Base-by-base conservation (phyloP, 1,140 invertebrate genomes). In the Nomia melanderi region DNA sequence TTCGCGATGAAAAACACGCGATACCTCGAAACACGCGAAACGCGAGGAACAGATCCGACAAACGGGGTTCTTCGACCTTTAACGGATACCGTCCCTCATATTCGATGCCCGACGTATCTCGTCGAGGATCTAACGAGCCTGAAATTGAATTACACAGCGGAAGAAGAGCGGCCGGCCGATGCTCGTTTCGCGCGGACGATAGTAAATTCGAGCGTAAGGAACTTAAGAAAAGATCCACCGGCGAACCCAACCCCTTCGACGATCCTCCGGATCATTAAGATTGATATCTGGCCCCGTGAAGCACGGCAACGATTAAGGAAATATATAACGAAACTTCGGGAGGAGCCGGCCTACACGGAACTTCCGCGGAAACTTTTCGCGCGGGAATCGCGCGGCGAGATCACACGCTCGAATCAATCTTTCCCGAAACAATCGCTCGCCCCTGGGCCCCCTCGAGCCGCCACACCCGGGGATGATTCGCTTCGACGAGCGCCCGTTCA, bases 21-120 rank as follows among this genome's bases (percentile, higher is more conserved):
- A 91, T 90, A 91, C 89, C 88, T 90, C 85, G 86, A 84, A 87
- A 89, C 88, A 90, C 88, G 88, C 88, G 72, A 90, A 88, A 81
- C 20, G n/a, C 54, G 74, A 25, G 25, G 36, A 70, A 59, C 6
- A 20, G 4, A 36, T 14, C 44, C 29, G 23, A 20, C 25, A 1
- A 20, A 31, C 17, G 23, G 39, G 62, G 63, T 67, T 64, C 62
- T 44, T 56, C 54, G 36, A 20, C 36, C 14, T 17, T 14, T 56
- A 31, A 56, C 11, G 47, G 17, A 39, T 39, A 8, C n/a, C 54
- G 4, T 67, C 23, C 31, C 65, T 54, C 31, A 14, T 54, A 27
- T 39, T 47, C 67, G 27, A 47, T 23, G 54, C 5, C 6, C 36
- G 20, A 36, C 25, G 25, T 56, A 56, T n/a, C 41, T 44, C 14